These are phyloP conservation scores for Paramisgurnus dabryanus DNA, from an alignment of 2,113 vertebrate species.

Conservation along the genomic window DNA sequence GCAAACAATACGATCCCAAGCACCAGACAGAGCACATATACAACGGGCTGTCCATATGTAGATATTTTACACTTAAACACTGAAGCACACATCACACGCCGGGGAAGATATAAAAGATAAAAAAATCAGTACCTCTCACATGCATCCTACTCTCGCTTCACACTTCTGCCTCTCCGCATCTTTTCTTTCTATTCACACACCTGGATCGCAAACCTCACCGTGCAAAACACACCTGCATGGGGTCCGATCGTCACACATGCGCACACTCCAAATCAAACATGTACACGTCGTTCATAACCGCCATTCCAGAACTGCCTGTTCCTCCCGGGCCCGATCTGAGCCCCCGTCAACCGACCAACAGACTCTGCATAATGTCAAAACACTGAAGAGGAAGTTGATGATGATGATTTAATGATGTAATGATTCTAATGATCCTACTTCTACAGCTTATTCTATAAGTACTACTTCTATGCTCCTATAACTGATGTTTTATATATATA, in stretches of 20 bases:
- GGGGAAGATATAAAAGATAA: conserved; percentile 43
- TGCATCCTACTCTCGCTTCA: conserved; percentile 36
- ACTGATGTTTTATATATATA: conserved; percentile 63
- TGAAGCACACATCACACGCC: conserved; percentile 35
- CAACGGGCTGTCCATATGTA: conserved; percentile 49
- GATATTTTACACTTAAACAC: conserved; percentile 37
- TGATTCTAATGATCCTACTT: conserved; percentile 79
- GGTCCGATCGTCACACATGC: background rate
- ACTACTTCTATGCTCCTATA: conserved; percentile 71
- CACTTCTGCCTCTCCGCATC: conserved; percentile 24
- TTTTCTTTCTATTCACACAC: conserved; percentile 36
- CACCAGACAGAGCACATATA: conserved; percentile 30
- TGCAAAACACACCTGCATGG: background rate
- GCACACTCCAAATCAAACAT: conserved; percentile 42
- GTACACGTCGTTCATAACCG: conserved; percentile 44
- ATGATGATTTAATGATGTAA: conserved; percentile 69
- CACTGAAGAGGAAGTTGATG: conserved; percentile 61
- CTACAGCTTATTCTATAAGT: conserved; percentile 79
- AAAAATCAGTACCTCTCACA: conserved; percentile 41
- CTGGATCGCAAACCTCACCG: conserved; percentile 35
- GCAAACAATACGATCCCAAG: conserved; percentile 20
- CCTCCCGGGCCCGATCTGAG: conserved; percentile 20
- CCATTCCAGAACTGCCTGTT: conserved; percentile 51
- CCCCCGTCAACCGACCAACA: conserved; percentile 55
- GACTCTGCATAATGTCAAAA: conserved; percentile 57